Evolutionary conservation across 1,140 invertebrate genomes (phyloP), one percentile per base, ranked within the genome.

Genomic region (Zaprionus davidi): DNA sequence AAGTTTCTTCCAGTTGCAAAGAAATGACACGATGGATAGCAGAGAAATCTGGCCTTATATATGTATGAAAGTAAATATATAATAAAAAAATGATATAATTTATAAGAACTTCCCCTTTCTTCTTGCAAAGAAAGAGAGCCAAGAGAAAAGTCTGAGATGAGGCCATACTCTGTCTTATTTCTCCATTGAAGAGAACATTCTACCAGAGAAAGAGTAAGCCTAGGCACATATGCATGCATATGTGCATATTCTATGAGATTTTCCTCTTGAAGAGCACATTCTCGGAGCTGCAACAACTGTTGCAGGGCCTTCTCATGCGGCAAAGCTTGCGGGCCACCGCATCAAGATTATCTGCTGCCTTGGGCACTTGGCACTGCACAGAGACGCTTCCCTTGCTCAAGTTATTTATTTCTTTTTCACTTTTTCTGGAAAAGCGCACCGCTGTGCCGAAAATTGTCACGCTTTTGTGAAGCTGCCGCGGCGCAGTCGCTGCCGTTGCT

Each of bases 391-490:
- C 56, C 17, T 34, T 55, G 11, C 38, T 13, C 15, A 34, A 31
- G 36, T 60, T 73, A 57, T 51, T 70, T 75, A 59, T 71, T 59
- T 64, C 41, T 36, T 36, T n/a, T 58, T 51, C 17, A 41, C 28
- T 68, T 83, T 46, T 90, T 90, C 85, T 85, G 85, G 73, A 90
- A 90, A 90, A 90, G 85, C 68, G 76, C 86, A 85, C 86, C 85
- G 85, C 85, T 90, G 85, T 90, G 85, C 85, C 76, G 66, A 86
- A 90, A 90, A 90, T 90, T 90, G 85, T 90, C 85, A 90, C 85
- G 85, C 85, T 75, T 74, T 68, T 60, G 15, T 65, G 44, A 15
- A n/a, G 24, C 64, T 28, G 55, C 55, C 38, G 53, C 63, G 28
- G 60, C 71, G 15, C 49, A 53, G 56, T 28, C 24, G 24, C 68